These are phyloP conservation scores for Scrobipalpa costella DNA, from an alignment of 2,888 invertebrate species.

Conservation along the genomic window DNA sequence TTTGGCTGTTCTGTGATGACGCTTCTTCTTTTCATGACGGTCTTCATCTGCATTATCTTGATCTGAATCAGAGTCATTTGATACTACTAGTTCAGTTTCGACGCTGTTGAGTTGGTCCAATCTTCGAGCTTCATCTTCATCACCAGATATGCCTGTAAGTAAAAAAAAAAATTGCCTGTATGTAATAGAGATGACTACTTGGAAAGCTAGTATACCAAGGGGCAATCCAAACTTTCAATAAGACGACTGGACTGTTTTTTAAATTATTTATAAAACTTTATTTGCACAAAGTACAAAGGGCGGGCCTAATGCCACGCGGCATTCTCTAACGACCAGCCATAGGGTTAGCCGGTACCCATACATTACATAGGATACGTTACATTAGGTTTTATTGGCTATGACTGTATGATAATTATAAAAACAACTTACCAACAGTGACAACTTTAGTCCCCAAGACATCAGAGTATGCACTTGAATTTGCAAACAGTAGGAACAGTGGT, in stretches of 20 bases:
- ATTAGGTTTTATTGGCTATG: too few relatives aligned
- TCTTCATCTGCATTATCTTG: conserved; percentile 83
- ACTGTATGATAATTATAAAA: neutral
- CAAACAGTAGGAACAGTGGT: conserved; percentile 92
- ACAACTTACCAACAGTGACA: conserved; percentile 66
- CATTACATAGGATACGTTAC: too few relatives aligned
- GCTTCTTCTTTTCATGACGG: conserved; percentile 77
- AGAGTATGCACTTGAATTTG: conserved; percentile 90
- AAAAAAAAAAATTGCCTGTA: conserved; percentile 4
- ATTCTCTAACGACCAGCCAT: too few relatives aligned
- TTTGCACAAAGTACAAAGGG: too few relatives aligned
- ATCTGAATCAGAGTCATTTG: conserved; percentile 86
- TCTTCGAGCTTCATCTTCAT: conserved; percentile 85
- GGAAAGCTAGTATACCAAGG: too few relatives aligned
- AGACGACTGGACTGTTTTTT: too few relatives aligned
- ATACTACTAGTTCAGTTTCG: conserved; percentile 76
- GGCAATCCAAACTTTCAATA: too few relatives aligned
- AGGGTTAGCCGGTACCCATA: too few relatives aligned
- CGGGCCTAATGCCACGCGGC: too few relatives aligned
- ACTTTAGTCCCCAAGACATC: conserved; percentile 85
- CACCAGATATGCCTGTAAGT: conserved; percentile 81
- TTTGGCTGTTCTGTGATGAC: conserved; percentile 83
- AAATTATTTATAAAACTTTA: too few relatives aligned
- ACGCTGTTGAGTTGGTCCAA: conserved; percentile 79
- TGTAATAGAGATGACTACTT: too few relatives aligned